A percentile compares a stretch with the other conserved stretches of the same genome.
Evolutionary conservation across 2,797 vertebrate species (phyloP).

Genomic region (Eutrigla gurnardus): DNA sequence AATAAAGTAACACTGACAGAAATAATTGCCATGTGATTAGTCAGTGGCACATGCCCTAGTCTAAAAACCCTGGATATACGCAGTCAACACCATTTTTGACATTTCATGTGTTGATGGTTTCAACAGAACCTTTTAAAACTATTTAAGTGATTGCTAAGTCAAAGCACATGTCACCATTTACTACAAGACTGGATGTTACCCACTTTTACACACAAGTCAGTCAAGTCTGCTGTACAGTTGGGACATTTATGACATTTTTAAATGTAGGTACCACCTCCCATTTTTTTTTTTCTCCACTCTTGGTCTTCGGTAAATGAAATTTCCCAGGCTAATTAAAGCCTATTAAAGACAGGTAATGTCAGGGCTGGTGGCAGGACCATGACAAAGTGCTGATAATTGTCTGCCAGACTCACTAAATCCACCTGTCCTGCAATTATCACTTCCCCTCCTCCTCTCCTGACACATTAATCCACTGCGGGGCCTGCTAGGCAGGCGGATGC

Average conservation of each 20-base stretch:
- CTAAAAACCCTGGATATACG: constrained; percentile 37
- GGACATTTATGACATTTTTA: constrained; percentile 65
- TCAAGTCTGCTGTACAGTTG: constrained; percentile 53
- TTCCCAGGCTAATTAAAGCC: constrained; percentile 86
- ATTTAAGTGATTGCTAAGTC: constrained; percentile 52
- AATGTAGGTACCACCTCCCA: constrained; percentile 58
- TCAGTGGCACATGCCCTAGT: constrained; percentile 48
- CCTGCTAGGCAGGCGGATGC: constrained; percentile 60
- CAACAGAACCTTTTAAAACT: constrained; percentile 48
- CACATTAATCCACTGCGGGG: constrained; percentile 72
- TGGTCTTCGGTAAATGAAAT: constrained; percentile 79
- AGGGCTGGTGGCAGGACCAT: constrained; percentile 83
- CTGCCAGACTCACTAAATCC: constrained; percentile 87
- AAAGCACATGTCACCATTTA: constrained; percentile 64
- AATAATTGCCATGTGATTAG: constrained; percentile 32
- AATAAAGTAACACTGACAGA: constrained; percentile 44
- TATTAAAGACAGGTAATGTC: constrained; percentile 87
- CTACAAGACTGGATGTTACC: constrained; percentile 53
- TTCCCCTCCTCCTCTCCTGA: constrained; percentile 58
- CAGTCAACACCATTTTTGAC: constrained; percentile 36
- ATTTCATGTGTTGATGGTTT: constrained; percentile 26
- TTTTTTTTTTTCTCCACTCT: constrained; percentile 72
- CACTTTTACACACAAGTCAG: constrained; percentile 61
- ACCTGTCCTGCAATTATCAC: constrained; percentile 84
- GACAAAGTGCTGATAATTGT: constrained; percentile 89